Conservation (phyloP, 37 sponge, comb jelly and placozoan genomes). For the Corticium candelabrum region DNA sequence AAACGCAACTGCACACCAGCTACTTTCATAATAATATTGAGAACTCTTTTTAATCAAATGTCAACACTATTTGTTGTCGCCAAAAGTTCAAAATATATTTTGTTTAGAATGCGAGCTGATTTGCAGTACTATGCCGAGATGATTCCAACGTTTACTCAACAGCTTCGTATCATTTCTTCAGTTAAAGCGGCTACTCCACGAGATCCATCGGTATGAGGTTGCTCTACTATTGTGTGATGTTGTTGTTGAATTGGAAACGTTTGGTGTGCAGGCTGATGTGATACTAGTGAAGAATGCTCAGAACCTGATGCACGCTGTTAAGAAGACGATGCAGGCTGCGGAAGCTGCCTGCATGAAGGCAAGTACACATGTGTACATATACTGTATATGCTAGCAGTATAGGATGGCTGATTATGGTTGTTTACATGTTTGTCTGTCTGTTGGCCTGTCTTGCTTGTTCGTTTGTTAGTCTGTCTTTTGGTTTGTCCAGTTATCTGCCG, state of each 20-base stretch:
- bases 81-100: no score
- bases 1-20: no score
- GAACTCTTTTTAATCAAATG: no score
- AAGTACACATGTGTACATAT: no score
- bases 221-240: background rate
- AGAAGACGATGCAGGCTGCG: constrained; percentile 65
- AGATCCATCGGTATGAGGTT: constrained; percentile 56
- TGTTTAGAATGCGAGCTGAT: constrained; percentile 39
- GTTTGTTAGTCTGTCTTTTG: no score
- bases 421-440: no score
- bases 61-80: no score
- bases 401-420: no score
- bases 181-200: constrained; percentile 73
- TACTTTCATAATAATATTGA: no score
- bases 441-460: no score
- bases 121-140: constrained; percentile 66
- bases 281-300: constrained; percentile 82
- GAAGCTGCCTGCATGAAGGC: constrained; percentile 90
- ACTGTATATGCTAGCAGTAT: no score
- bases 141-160: constrained; percentile 79
- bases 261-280: constrained; percentile 53
- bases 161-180: constrained; percentile 67
- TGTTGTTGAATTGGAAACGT: background rate
- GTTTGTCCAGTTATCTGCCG: background rate
- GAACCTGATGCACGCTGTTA: constrained; percentile 81